These are phyloP conservation scores for Phylloscopus collybita DNA, from an alignment of 2,797 vertebrate genomes.

Conservation along the genomic window DNA sequence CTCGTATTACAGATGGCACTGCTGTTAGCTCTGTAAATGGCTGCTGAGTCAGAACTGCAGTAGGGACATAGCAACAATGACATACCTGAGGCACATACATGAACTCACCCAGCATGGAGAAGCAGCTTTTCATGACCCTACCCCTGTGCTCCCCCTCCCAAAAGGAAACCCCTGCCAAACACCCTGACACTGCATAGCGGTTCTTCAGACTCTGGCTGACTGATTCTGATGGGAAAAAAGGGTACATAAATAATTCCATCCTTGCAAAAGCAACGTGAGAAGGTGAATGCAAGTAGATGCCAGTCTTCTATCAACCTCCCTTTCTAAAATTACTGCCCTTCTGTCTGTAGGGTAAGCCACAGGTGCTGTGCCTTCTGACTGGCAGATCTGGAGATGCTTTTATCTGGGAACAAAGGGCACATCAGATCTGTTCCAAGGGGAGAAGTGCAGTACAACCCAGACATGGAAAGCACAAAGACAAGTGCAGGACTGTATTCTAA, in stretches of 20 bases:
- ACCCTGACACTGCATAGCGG: background rate
- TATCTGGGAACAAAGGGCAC: background rate
- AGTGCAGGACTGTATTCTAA: background rate
- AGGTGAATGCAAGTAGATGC: background rate
- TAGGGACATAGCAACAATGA: background rate
- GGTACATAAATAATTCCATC: background rate
- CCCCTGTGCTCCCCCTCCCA: background rate
- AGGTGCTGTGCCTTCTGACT: background rate
- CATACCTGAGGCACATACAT: accelerated
- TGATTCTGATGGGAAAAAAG: background rate
- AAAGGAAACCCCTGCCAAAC: background rate
- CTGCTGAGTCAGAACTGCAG: background rate
- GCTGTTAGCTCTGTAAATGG: background rate
- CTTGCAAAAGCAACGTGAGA: background rate
- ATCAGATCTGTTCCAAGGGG: background rate
- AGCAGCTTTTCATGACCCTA: background rate
- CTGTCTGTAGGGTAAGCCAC: background rate
- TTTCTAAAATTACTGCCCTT: constrained; percentile 11
- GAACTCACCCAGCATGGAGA: background rate
- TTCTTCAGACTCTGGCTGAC: background rate
- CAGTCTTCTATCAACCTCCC: background rate
- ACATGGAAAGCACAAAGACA: background rate
- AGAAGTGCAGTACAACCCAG: background rate
- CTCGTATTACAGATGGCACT: accelerated
- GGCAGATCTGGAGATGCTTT: background rate